Evolutionary conservation across 2,888 invertebrate genomes (phyloP).

Genomic region (Erynnis tages): DNA sequence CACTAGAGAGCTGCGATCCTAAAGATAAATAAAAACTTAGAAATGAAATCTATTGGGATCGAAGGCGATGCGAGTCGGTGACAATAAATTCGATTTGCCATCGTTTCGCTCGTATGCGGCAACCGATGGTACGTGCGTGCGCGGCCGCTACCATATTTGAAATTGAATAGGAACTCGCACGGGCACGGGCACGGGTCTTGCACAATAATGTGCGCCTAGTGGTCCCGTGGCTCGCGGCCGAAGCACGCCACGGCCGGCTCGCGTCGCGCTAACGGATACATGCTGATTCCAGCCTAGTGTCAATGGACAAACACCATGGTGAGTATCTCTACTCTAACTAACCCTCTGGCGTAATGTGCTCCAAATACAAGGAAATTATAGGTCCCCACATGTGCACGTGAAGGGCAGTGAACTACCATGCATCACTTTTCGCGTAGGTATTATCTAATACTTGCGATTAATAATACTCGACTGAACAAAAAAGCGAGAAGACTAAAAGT

Average conservation of each 20-base stretch:
- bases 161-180: constrained; percentile 75
- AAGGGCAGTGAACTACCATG: too few relatives aligned
- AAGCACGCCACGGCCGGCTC: constrained; percentile 44
- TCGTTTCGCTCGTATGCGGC: constrained; percentile 52
- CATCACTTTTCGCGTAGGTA: too few relatives aligned
- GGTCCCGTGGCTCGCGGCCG: constrained; percentile 41
- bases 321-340: too few relatives aligned
- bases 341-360: too few relatives aligned
- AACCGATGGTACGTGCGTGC: constrained; percentile 64
- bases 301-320: constrained; percentile 42
- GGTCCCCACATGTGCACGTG: too few relatives aligned
- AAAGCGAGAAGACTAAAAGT: too few relatives aligned
- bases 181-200: constrained; percentile 68
- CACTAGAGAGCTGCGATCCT: constrained; percentile 8
- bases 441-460: too few relatives aligned
- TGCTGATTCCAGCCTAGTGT: constrained; percentile 39
- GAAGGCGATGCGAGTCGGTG: constrained; percentile 16
- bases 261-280: constrained; percentile 36
- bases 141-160: constrained; percentile 71
- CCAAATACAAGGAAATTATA: too few relatives aligned
- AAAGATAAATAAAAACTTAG: constrained; percentile 13
- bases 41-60: constrained; percentile 13
- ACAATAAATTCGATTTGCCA: constrained; percentile 41
- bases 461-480: too few relatives aligned
- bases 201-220: constrained; percentile 70